A percentile compares a stretch with the other conserved stretches of the same genome.
These are phyloP conservation scores for Rattus rattus DNA, from an alignment of 2,113 vertebrate species.

Conservation along the genomic window DNA sequence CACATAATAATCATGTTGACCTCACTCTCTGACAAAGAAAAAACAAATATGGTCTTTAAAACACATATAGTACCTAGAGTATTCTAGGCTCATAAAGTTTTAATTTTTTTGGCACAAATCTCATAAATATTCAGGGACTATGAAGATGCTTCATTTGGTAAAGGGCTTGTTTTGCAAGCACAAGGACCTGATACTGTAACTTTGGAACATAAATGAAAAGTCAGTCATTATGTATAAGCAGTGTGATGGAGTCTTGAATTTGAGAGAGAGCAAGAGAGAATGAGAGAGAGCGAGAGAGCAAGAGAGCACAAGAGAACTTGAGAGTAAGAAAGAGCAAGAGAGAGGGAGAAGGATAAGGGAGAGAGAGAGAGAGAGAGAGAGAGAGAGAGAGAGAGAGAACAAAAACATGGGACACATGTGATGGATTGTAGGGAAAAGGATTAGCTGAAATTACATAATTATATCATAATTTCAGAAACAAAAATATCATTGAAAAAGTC, in stretches of 20 bases:
- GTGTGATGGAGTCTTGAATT: neutral
- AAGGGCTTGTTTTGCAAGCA: neutral
- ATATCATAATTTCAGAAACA: neutral
- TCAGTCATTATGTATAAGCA: neutral
- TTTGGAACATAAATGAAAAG: neutral
- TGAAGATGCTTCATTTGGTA: neutral
- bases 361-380: neutral
- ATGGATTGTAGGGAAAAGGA: neutral
- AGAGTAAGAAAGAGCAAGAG: neutral
- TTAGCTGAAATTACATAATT: neutral
- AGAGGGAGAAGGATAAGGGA: neutral
- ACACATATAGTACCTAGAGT: neutral
- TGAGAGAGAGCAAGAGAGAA: neutral
- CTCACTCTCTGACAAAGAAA: neutral
- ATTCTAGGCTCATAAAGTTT: neutral
- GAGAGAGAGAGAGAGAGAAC: neutral
- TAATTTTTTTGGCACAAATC: neutral
- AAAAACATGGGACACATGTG: neutral
- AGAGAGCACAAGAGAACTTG: neutral
- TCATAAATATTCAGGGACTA: neutral
- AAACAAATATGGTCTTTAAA: neutral
- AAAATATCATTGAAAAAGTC: neutral
- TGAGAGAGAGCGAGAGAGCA: neutral
- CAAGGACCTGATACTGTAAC: too few species aligned
- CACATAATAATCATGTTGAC: neutral